Conservation (phyloP, 2,113 vertebrate species). For the Agelaius phoeniceus region DNA sequence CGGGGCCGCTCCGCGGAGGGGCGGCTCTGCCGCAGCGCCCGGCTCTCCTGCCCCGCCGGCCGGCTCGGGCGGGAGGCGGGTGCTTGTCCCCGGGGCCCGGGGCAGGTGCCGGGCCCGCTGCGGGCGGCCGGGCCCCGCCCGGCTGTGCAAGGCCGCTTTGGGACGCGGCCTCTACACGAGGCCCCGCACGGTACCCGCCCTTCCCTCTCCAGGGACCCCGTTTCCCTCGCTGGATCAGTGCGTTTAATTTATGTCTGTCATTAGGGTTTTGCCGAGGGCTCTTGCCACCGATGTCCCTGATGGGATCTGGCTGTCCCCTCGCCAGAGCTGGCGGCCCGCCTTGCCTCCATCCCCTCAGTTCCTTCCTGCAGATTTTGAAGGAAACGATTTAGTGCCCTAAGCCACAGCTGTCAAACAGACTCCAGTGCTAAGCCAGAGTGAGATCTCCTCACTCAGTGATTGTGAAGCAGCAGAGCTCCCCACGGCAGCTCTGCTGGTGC, state of each 20-base stretch:
- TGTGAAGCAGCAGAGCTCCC: neutral
- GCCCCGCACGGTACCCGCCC: too few species aligned
- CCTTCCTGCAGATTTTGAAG: neutral
- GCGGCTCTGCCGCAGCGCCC: neutral
- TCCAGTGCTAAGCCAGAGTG: neutral
- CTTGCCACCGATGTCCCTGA: neutral
- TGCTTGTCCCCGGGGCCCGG: neutral
- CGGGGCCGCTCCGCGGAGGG: neutral
- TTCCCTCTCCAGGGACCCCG: neutral
- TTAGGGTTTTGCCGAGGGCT: neutral
- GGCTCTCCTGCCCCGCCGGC: neutral
- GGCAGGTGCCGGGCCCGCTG: neutral
- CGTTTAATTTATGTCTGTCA: neutral
- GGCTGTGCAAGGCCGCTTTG: neutral
- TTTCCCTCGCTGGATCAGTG: neutral
- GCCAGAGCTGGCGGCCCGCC: neutral
- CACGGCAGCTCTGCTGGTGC: neutral
- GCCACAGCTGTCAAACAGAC: neutral
- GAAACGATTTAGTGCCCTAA: neutral
- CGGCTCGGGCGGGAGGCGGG: neutral
- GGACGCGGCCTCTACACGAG: neutral
- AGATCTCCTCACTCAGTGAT: neutral
- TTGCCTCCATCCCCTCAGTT: neutral
- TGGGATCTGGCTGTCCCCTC: fast-evolving
- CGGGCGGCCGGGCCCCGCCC: neutral